A percentile compares a stretch with the other conserved stretches of the same genome.
These are phyloP conservation scores for Dysdera silvatica DNA, from an alignment of 1,140 invertebrate species.

Conservation along the genomic window DNA sequence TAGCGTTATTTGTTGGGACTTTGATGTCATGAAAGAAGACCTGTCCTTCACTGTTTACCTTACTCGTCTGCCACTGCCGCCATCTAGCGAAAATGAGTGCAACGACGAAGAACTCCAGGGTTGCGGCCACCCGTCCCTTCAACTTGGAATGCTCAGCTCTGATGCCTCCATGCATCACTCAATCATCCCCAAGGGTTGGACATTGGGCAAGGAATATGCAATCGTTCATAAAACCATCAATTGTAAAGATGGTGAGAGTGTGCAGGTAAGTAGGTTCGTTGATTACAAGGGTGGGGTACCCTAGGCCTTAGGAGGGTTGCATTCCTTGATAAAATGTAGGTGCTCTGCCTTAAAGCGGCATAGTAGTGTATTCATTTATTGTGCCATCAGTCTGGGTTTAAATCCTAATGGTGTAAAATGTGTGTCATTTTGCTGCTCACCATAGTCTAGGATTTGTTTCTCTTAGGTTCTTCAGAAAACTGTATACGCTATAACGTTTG, in stretches of 20 bases:
- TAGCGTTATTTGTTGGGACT: constrained; percentile 92
- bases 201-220: constrained; percentile 68
- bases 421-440: too few species aligned
- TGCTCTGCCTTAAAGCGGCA: too few species aligned
- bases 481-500: too few species aligned
- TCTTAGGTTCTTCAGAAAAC: too few species aligned
- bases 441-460: too few species aligned
- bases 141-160: constrained; percentile 25
- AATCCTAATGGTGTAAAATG: too few species aligned
- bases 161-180: constrained; percentile 17
- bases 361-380: too few species aligned
- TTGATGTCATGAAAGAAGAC: constrained; percentile 86
- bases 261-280: constrained; percentile 56
- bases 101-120: constrained; percentile 24
- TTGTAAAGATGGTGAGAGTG: constrained; percentile 88
- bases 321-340: too few species aligned
- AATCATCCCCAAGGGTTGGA: constrained; percentile 61
- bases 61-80: constrained; percentile 22
- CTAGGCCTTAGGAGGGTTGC: too few species aligned
- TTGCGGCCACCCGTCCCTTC: constrained; percentile 29
- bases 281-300: too few species aligned
- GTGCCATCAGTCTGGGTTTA: too few species aligned
- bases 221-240: constrained; percentile 69
- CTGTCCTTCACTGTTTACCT: constrained; percentile 76
- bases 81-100: constrained; percentile 12